A percentile compares a stretch with the other conserved stretches of the same genome.
Conservation (phyloP, 2,113 vertebrate genomes). For the Corvus hawaiiensis region DNA sequence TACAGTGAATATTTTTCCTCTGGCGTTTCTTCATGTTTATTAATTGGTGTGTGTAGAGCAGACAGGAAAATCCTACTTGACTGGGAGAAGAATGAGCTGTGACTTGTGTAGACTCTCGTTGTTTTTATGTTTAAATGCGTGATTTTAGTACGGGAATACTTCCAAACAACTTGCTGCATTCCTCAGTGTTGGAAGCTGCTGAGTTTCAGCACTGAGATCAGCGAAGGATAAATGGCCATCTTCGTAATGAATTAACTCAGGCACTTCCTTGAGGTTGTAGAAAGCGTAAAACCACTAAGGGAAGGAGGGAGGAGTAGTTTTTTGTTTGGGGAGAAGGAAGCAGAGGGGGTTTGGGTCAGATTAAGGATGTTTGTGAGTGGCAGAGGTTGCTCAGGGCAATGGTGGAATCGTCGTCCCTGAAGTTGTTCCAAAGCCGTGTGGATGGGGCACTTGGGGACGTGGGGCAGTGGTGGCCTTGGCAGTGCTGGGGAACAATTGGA, state of each 20-base stretch:
- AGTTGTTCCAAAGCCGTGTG: not conserved
- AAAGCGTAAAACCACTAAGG: not conserved
- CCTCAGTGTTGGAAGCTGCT: not conserved
- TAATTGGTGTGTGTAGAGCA: slow-evolving; percentile 12
- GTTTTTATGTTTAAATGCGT: not conserved
- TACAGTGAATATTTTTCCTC: slow-evolving; percentile 41
- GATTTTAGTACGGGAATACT: not conserved
- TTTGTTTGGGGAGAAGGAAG: not conserved
- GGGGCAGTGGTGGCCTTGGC: not conserved
- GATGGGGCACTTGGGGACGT: not conserved
- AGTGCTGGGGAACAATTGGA: not conserved
- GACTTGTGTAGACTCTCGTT: not conserved
- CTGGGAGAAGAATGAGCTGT: slow-evolving; percentile 5
- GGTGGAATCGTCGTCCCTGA: not conserved
- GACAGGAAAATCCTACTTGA: not conserved
- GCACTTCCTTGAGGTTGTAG: not conserved
- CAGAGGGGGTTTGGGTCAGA: not conserved
- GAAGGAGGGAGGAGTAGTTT: not conserved
- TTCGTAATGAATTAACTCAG: not conserved
- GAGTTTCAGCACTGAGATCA: not conserved
- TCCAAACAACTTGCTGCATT: not conserved
- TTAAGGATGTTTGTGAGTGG: not conserved
- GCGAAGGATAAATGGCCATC: not conserved
- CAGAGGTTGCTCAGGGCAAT: not conserved
- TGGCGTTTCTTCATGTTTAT: slow-evolving; percentile 43